Evolutionary conservation across 2,888 invertebrate species (phyloP), one percentile per base, ranked within the genome.

Genomic region (Yponomeuta plumbellus): DNA sequence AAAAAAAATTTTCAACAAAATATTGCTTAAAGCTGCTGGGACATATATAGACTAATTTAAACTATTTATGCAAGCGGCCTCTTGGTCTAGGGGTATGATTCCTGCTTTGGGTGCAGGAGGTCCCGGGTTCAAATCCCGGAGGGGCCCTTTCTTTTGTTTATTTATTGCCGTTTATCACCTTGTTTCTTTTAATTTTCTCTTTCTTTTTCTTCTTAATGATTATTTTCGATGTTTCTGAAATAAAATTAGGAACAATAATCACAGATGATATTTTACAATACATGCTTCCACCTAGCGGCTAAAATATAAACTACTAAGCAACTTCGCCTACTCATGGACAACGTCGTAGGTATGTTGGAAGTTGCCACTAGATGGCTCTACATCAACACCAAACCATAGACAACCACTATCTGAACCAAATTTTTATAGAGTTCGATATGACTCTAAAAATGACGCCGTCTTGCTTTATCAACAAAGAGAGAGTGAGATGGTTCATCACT

Each of bases 91-190:
- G 93, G 93, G 93, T 93, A 93, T 93, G 93, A 93, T 93, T 93
- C 93, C 93, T 93, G 93, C 93, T 93, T 93, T 92, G 93, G 93
- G 93, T 93, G 93, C 93, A 93, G 93, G 93, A 93, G 93, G 93
- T 93, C 93, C 93, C 93, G 93, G 93, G 93, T 93, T 93, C 93
- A 93, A 93, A 93, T 93, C 93, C 93, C 93, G 93, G 93, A 93
- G 92, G 93, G 93, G 93, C 93, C 93, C 93, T 70, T 56, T 34
- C 8, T 34, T 34, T 34, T 34, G 8, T 8, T 34, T 34, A 34
- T 3, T 34, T 4, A 8, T 6, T 34, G 34, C 8, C 78, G 77
- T 78, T 85, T 76, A 75, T 56, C 13, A 13, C 17, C 5, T 44
- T 5, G 11, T n/a, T 52, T 52, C 0, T 17, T 68, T 34, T 39